These are phyloP conservation scores for Hyalella azteca DNA, from an alignment of 2,888 invertebrate genomes.

Conservation along the genomic window DNA sequence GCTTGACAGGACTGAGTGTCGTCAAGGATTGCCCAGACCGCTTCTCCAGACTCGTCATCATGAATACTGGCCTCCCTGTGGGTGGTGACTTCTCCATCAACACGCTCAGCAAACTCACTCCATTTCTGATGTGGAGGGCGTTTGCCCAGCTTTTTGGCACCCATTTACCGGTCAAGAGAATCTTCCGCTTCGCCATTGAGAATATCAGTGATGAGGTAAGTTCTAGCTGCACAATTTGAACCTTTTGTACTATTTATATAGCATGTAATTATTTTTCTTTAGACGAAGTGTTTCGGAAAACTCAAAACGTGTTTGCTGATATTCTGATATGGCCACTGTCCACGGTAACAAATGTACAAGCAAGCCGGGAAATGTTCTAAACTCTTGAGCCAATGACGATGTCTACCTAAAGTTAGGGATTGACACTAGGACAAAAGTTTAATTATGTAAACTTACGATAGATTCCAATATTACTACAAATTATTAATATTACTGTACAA, in stretches of 20 bases:
- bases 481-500: too few species aligned
- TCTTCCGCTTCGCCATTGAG: slow-evolving; percentile 30
- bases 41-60: slow-evolving; percentile 48
- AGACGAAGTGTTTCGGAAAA: too few species aligned
- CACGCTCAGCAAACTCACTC: slow-evolving; percentile 4
- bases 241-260: too few species aligned
- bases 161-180: slow-evolving; percentile 29
- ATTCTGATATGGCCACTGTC: too few species aligned
- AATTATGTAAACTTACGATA: neutral
- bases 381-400: neutral
- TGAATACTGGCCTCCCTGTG: slow-evolving; percentile 53
- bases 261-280: too few species aligned
- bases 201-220: slow-evolving; percentile 28
- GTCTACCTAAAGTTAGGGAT: neutral
- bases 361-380: neutral
- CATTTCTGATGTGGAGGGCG: slow-evolving; percentile 46
- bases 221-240: too few species aligned
- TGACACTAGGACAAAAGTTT: neutral
- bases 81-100: slow-evolving; percentile 41
- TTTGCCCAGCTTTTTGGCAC: slow-evolving; percentile 38
- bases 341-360: too few species aligned
- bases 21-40: slow-evolving; percentile 37
- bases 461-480: too few species aligned
- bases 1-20: slow-evolving; percentile 54
- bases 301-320: too few species aligned